phyloP scores from a whole-genome alignment of 2,797 vertebrate species.

The Setipinna tenuifilis region DNA sequence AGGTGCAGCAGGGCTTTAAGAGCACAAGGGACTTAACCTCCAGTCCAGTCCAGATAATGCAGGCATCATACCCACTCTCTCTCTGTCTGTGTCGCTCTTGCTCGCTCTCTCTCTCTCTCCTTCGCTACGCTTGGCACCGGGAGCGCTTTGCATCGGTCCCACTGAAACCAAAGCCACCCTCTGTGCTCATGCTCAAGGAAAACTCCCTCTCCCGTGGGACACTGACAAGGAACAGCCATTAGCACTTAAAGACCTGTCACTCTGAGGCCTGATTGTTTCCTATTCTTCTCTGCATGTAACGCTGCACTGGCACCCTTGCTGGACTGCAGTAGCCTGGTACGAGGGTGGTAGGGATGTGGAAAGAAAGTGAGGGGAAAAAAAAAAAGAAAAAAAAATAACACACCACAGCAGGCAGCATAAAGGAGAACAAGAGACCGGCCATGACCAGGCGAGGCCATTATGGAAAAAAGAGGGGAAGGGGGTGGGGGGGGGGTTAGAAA shows the following conservation, averaged over 20 bases:
- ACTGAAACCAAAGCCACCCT: too few relatives aligned
- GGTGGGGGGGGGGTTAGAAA: neutral
- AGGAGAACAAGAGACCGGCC: neutral
- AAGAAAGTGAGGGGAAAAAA: neutral
- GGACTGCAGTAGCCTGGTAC: neutral
- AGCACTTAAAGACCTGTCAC: constrained; percentile 6
- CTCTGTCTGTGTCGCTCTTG: too few relatives aligned
- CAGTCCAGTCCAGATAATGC: neutral
- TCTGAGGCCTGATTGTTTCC: neutral
- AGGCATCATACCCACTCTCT: neutral
- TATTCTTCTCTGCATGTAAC: neutral
- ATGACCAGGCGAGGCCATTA: neutral
- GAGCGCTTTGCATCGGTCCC: too few relatives aligned
- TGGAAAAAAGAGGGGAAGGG: neutral
- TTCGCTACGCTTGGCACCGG: too few relatives aligned
- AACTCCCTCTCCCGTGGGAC: neutral
- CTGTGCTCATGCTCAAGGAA: too few relatives aligned
- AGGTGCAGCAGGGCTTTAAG: constrained; percentile 43
- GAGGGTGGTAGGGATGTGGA: too few relatives aligned
- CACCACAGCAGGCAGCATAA: neutral
- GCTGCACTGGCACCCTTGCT: neutral
- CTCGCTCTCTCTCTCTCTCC: too few relatives aligned
- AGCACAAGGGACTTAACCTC: constrained; percentile 10
- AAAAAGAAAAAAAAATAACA: neutral
- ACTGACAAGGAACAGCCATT: constrained; percentile 1